Percentiles rank a stretch among this genome's conserved stretches.
These are phyloP conservation scores for Aradophagus sp. DNA, from an alignment of 1,140 invertebrate genomes.

Conservation along the genomic window DNA sequence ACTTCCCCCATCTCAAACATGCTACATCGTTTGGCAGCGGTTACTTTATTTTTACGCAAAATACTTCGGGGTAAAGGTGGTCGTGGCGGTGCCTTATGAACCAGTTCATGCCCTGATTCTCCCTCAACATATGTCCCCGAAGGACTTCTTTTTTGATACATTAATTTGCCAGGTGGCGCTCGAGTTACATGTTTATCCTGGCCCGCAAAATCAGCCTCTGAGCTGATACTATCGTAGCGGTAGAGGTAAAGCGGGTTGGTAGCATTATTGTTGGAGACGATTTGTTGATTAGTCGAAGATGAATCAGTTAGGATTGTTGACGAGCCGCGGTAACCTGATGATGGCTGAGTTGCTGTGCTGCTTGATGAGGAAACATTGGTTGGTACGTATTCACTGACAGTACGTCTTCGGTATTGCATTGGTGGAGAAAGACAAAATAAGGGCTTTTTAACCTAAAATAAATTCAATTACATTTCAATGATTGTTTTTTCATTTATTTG, in stretches of 20 bases:
- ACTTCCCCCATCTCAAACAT: too few relatives aligned
- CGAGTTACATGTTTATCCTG: too few relatives aligned
- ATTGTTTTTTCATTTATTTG: too few relatives aligned
- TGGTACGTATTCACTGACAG: slow-evolving; percentile 72
- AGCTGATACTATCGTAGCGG: slow-evolving; percentile 85
- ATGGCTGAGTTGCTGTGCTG: slow-evolving; percentile 85
- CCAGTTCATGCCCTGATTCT: too few relatives aligned
- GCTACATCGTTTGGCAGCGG: too few relatives aligned
- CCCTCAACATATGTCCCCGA: too few relatives aligned
- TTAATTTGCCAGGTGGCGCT: too few relatives aligned
- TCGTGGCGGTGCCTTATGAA: too few relatives aligned
- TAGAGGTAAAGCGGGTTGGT: slow-evolving; percentile 86
- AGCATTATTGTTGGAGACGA: slow-evolving; percentile 72
- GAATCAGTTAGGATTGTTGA: slow-evolving; percentile 88
- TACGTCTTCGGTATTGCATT: slow-evolving; percentile 74
- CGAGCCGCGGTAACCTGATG: slow-evolving; percentile 88
- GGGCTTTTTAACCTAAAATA: slow-evolving; percentile 73
- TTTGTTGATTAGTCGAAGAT: slow-evolving; percentile 79
- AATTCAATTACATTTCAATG: too few relatives aligned
- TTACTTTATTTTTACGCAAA: too few relatives aligned
- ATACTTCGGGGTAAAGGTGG: too few relatives aligned
- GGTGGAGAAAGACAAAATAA: slow-evolving; percentile 80
- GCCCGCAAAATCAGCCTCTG: slow-evolving; percentile 80
- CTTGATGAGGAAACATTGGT: slow-evolving; percentile 82
- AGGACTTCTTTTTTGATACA: too few relatives aligned